Evolutionary conservation across 2,888 invertebrate genomes (phyloP), one percentile per base, ranked within the genome.

Genomic region (Conops quadrifasciatus): DNA sequence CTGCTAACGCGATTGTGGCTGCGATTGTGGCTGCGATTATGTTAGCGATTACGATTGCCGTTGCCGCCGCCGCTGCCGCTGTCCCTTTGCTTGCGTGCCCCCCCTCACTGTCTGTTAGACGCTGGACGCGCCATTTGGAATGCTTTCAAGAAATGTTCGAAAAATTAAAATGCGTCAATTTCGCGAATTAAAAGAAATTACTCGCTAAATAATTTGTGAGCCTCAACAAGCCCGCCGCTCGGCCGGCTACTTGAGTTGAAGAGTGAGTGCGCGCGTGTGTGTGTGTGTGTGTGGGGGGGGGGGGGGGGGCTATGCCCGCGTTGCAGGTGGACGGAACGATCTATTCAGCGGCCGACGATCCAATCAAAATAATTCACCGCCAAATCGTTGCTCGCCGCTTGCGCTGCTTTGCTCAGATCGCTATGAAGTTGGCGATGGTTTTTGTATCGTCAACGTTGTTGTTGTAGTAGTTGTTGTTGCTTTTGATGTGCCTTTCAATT

Each of bases 181-280:
- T 77, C 68, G 75, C 72, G 75, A 74, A 76, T 76, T 59, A 67
- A 67, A 75, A 75, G 79, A 82, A 83, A 82, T 83, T 83, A 83
- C 80, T 81, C 83, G 82, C 82, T 81, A 83, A 82, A 82, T 82
- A 81, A 82, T 82, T 83, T 82, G 81, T 60, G 66, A 60, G 81
- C 78, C n/a, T n/a, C n/a, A 67, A 53, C 59, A 30, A 58, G 43
- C 36, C 43, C 43, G 26, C 16, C 43, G 43, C 30, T 58, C 36
- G 24, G 30, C 53, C 36, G 4, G 24, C 36, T 45, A 67, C 43
- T 67, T 58, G 66, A 64, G 49, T 49, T 26, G 49, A 64, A 47
- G 49, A 26, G 64, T 49, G 49, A 28, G 64, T 19, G 56, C 21
- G 56, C 28, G 56, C 21, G 30, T 53, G 51, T 51, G 28, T 28